Evolutionary conservation across 1,140 invertebrate genomes (phyloP).

Genomic region (Anastrepha obliqua): DNA sequence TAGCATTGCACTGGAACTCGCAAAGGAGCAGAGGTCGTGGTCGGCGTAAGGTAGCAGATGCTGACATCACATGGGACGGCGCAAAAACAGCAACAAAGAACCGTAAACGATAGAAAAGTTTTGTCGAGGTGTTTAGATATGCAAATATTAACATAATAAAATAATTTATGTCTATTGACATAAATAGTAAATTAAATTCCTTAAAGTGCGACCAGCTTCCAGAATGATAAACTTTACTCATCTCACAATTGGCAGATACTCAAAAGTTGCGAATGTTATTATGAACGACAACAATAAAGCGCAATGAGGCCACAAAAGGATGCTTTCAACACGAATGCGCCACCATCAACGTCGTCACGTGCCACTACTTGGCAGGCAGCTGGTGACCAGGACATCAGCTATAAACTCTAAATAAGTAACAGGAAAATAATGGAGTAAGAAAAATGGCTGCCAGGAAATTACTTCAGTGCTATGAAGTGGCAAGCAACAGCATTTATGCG

Average conservation of each 20-base stretch:
- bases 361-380: constrained; percentile 7
- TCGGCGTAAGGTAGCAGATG: no score
- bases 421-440: constrained; percentile 58
- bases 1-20: no score
- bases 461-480: constrained; percentile 58
- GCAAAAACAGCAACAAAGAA: no score
- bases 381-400: not conserved
- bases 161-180: not conserved
- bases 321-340: constrained; percentile 10
- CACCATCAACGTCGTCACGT: not conserved
- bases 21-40: no score
- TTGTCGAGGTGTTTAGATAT: not conserved
- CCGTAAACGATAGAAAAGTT: no score
- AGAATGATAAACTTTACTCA: not conserved
- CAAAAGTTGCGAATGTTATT: constrained; percentile 51
- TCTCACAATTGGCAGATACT: not conserved
- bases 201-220: not conserved
- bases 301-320: constrained; percentile 43
- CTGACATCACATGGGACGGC: no score
- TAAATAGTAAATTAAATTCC: constrained; percentile 18
- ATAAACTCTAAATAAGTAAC: constrained; percentile 56
- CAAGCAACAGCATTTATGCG: constrained; percentile 31
- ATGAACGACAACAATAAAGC: constrained; percentile 39
- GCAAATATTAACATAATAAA: not conserved
- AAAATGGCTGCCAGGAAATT: constrained; percentile 60